Percentiles rank a stretch among this genome's conserved stretches.
Evolutionary conservation across 2,113 vertebrate genomes (phyloP).

Genomic region (Sphaerodactylus townsendi): DNA sequence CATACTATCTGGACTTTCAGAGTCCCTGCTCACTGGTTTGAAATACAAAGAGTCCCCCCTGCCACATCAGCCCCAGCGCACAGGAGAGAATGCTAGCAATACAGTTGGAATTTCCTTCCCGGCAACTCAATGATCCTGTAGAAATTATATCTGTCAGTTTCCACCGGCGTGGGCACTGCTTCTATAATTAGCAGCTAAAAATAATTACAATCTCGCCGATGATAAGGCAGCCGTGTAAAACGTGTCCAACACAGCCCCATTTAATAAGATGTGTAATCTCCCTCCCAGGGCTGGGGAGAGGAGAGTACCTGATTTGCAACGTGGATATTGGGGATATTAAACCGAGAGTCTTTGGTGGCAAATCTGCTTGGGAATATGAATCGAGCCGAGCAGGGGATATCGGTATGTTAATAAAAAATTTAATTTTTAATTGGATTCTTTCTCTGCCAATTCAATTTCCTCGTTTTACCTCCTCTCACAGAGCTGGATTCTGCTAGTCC

Average conservation of each 20-base stretch:
- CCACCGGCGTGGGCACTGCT: not conserved
- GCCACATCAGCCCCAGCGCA: too few species aligned
- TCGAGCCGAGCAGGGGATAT: slow-evolving; percentile 2
- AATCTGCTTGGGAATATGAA: slow-evolving; percentile 25
- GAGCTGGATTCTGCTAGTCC: not conserved
- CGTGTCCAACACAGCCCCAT: slow-evolving; percentile 31
- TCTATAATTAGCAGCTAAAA: slow-evolving; percentile 54
- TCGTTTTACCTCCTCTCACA: not conserved
- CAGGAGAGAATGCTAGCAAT: not conserved
- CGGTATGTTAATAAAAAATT: slow-evolving; percentile 43
- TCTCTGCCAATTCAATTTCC: slow-evolving; percentile 31
- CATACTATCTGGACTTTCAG: not conserved
- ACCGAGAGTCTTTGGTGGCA: slow-evolving; percentile 25
- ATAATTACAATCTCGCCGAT: slow-evolving; percentile 41
- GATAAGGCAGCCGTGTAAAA: slow-evolving; percentile 44
- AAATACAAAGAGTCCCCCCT: not conserved
- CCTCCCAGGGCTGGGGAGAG: slow-evolving; percentile 20
- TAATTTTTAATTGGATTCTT: slow-evolving; percentile 46
- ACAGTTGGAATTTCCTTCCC: slow-evolving; percentile 20
- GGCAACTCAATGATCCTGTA: not conserved
- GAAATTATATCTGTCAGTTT: slow-evolving; percentile 37
- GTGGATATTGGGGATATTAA: slow-evolving; percentile 40
- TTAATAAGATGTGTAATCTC: slow-evolving; percentile 43
- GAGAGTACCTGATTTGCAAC: slow-evolving; percentile 5
- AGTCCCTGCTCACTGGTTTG: not conserved